Evolutionary conservation across 2,888 invertebrate species (phyloP).

Genomic region (Atrina japonica): DNA sequence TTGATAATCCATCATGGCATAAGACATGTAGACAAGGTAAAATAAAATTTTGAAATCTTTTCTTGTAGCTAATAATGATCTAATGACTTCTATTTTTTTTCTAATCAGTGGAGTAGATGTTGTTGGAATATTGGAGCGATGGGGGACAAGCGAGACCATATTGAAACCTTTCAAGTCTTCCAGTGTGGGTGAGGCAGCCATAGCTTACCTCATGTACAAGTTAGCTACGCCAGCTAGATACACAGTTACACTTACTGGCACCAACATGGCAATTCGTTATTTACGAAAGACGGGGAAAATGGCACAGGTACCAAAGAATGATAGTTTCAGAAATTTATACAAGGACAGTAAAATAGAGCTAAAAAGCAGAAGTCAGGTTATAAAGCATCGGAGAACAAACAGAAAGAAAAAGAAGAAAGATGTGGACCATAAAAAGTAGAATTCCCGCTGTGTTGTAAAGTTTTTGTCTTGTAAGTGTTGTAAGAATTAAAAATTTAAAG

Average conservation of each 20-base stretch:
- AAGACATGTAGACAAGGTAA: too few relatives aligned
- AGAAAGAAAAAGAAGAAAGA: neutral
- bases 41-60: too few relatives aligned
- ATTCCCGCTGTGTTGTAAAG: too few relatives aligned
- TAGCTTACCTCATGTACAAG: slow-evolving; percentile 96
- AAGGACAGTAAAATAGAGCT: slow-evolving; percentile 53
- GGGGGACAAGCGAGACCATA: slow-evolving; percentile 90
- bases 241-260: slow-evolving; percentile 94
- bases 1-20: too few relatives aligned
- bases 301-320: slow-evolving; percentile 86
- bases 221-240: slow-evolving; percentile 94
- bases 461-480: too few relatives aligned
- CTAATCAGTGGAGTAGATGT: slow-evolving; percentile 94
- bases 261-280: slow-evolving; percentile 91
- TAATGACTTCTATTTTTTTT: slow-evolving; percentile 30
- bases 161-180: slow-evolving; percentile 88
- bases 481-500: too few relatives aligned
- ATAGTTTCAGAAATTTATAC: slow-evolving; percentile 63
- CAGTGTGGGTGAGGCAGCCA: slow-evolving; percentile 92
- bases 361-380: neutral
- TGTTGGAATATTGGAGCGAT: slow-evolving; percentile 87
- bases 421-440: too few relatives aligned
- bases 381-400: neutral
- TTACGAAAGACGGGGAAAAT: slow-evolving; percentile 89
- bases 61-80: too few relatives aligned